A percentile compares a stretch with the other conserved stretches of the same genome.
phyloP scores from a whole-genome alignment of 2,888 invertebrate species.

The Antheraea yamamai region DNA sequence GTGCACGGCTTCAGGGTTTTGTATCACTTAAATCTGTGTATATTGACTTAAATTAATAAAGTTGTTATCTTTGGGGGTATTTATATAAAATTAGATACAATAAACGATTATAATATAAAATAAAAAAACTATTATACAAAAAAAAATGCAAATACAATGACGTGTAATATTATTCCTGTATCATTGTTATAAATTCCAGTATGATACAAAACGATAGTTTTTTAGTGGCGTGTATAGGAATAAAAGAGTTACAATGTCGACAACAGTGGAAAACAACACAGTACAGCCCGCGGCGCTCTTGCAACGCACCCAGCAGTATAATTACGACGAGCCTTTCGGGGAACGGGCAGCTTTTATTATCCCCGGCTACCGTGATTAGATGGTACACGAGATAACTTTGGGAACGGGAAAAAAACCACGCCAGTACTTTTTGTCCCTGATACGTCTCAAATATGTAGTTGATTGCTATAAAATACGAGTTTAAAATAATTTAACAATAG shows the following conservation, averaged over 20 bases:
- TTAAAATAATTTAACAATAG: background rate
- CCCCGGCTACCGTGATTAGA: constrained; percentile 74
- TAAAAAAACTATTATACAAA: too few relatives aligned
- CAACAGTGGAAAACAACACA: constrained; percentile 11
- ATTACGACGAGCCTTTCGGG: constrained; percentile 61
- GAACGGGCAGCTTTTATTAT: constrained; percentile 58
- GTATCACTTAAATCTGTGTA: too few relatives aligned
- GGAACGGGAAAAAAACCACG: constrained; percentile 37
- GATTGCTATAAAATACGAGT: background rate
- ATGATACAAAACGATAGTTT: too few relatives aligned
- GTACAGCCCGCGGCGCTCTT: constrained; percentile 46
- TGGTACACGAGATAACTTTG: constrained; percentile 61
- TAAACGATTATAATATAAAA: too few relatives aligned
- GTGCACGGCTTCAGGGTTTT: too few relatives aligned
- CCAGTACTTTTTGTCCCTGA: constrained; percentile 10
- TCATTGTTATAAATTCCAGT: too few relatives aligned
- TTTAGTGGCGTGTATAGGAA: too few relatives aligned
- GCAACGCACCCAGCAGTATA: constrained; percentile 51
- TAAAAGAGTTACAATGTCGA: background rate
- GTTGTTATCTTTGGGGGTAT: too few relatives aligned
- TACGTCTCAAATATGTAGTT: constrained; percentile 11
- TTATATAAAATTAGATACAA: too few relatives aligned
- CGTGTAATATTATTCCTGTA: too few relatives aligned
- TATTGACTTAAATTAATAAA: too few relatives aligned
- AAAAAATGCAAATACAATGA: too few relatives aligned